These are phyloP conservation scores for Scaeva pyrastri DNA, from an alignment of 2,888 invertebrate genomes.

Conservation along the genomic window DNA sequence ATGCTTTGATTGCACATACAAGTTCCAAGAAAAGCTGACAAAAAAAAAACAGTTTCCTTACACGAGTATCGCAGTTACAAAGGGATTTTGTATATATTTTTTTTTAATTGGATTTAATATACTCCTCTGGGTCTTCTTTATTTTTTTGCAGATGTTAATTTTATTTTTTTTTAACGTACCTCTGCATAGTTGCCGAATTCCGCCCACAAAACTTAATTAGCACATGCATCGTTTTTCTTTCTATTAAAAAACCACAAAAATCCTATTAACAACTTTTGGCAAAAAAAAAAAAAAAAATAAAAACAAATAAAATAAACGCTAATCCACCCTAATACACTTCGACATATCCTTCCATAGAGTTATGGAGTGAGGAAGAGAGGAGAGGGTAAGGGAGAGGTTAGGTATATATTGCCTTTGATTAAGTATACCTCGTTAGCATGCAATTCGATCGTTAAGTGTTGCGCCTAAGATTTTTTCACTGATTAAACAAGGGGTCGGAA, in stretches of 20 bases:
- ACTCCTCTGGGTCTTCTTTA: neutral
- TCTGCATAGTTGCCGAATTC: neutral
- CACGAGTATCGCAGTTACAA: neutral
- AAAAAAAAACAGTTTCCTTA: neutral
- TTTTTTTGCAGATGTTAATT: conserved; percentile 3
- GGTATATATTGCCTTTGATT: conserved; percentile 61
- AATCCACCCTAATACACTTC: conserved; percentile 56
- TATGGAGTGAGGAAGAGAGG: too few species aligned
- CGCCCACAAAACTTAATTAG: conserved; percentile 62
- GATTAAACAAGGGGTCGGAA: conserved; percentile 38
- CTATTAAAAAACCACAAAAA: conserved; percentile 42
- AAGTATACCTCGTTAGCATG: conserved; percentile 75
- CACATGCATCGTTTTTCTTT: conserved; percentile 62
- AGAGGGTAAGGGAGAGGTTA: conserved; percentile 9
- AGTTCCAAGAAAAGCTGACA: conserved; percentile 23
- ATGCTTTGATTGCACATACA: conserved; percentile 37
- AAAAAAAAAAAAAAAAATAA: conserved; percentile 25
- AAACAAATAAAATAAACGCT: conserved; percentile 41
- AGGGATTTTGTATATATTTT: neutral
- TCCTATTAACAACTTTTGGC: conserved; percentile 55
- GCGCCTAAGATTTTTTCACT: conserved; percentile 73
- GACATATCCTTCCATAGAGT: conserved; percentile 31
- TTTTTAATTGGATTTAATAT: conserved; percentile 64
- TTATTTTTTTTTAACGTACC: neutral
- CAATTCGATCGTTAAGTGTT: conserved; percentile 76